These are phyloP conservation scores for Diplolepis rosae DNA, from an alignment of 2,888 invertebrate genomes.

Conservation along the genomic window DNA sequence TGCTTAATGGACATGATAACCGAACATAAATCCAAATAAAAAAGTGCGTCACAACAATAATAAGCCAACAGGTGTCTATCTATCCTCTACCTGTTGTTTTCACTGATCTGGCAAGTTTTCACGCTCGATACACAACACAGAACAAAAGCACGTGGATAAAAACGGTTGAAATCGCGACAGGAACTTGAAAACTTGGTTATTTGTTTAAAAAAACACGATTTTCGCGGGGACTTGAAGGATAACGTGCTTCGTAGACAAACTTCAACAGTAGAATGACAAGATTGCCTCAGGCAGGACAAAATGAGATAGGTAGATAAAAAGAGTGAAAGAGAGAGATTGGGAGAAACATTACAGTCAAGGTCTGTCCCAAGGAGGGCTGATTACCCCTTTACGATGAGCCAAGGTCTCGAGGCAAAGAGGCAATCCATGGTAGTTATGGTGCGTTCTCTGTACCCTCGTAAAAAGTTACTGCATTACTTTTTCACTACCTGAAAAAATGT, in stretches of 20 bases:
- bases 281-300: conserved; percentile 50
- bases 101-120: neutral
- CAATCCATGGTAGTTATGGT: conserved; percentile 42
- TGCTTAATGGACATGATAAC: no score
- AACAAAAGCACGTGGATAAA: neutral
- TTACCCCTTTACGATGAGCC: conserved; percentile 72
- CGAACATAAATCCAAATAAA: no score
- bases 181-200: neutral
- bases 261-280: conserved; percentile 66
- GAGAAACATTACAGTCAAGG: conserved; percentile 66
- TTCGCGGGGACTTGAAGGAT: conserved; percentile 43
- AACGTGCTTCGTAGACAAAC: conserved; percentile 67
- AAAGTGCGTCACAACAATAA: no score
- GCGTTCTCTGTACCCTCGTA: conserved; percentile 56
- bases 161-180: neutral
- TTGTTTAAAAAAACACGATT: no score
- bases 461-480: conserved; percentile 59
- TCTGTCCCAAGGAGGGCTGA: conserved; percentile 65
- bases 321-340: conserved; percentile 47
- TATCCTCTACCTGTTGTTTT: neutral
- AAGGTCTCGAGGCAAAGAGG: conserved; percentile 59
- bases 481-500: conserved; percentile 51
- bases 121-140: neutral
- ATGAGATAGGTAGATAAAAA: conserved; percentile 46
- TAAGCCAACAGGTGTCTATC: neutral